phyloP scores from a whole-genome alignment of 2,888 invertebrate genomes.

The Sesia bembeciformis region DNA sequence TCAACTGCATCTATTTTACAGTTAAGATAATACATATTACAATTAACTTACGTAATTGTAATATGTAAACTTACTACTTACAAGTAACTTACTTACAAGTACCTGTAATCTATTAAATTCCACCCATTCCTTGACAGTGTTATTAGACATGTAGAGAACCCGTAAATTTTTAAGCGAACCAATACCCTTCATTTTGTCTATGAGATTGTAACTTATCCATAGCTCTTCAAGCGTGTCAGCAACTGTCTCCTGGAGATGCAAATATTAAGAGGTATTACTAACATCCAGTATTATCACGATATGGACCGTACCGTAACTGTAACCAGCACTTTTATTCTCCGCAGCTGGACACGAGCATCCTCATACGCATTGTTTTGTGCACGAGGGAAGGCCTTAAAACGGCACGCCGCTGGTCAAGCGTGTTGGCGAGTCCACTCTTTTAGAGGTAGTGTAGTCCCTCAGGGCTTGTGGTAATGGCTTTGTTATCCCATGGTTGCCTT shows the following conservation, averaged over 20 bases:
- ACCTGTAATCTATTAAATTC: constrained; percentile 79
- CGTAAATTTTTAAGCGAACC: constrained; percentile 84
- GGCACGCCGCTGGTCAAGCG: too few relatives aligned
- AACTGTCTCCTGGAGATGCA: constrained; percentile 79
- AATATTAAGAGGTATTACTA: neutral
- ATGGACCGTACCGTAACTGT: neutral
- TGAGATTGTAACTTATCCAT: constrained; percentile 95
- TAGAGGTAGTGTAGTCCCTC: too few relatives aligned
- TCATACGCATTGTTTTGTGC: too few relatives aligned
- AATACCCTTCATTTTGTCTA: constrained; percentile 93
- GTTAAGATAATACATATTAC: too few relatives aligned
- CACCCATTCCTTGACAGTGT: constrained; percentile 88
- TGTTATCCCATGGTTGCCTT: too few relatives aligned
- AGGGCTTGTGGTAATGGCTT: too few relatives aligned
- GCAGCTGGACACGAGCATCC: too few relatives aligned
- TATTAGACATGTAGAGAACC: constrained; percentile 87
- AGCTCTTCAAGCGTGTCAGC: constrained; percentile 91
- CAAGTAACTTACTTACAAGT: neutral
- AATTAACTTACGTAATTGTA: too few relatives aligned
- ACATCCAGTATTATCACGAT: neutral
- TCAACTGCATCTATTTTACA: too few relatives aligned
- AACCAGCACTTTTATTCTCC: neutral
- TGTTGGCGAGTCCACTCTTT: too few relatives aligned
- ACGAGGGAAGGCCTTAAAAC: too few relatives aligned
- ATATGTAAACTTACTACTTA: too few relatives aligned